Percentiles rank a stretch among this genome's conserved stretches.
These are phyloP conservation scores for Erannis defoliaria DNA, from an alignment of 2,888 invertebrate species.

Conservation along the genomic window DNA sequence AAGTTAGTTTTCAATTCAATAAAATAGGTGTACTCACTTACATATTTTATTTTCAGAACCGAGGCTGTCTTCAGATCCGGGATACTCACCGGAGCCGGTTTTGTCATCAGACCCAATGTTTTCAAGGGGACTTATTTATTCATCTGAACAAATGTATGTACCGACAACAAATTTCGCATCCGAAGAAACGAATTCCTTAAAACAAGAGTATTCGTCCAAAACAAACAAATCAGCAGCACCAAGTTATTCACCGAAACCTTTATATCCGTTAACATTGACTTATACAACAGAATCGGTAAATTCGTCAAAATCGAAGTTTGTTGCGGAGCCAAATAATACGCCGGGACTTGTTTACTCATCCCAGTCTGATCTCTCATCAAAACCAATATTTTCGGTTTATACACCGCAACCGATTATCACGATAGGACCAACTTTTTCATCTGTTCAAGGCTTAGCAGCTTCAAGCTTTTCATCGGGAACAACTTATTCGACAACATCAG, in stretches of 20 bases:
- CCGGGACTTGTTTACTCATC: neutral
- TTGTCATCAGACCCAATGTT: neutral
- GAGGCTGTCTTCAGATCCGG: neutral
- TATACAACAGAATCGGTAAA: neutral
- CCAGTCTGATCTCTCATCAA: neutral
- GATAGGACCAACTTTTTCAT: neutral
- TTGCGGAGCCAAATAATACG: neutral
- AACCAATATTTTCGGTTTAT: neutral
- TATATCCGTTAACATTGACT: neutral
- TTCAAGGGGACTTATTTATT: slow-evolving; percentile 7
- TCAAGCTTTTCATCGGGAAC: neutral
- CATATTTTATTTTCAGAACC: neutral
- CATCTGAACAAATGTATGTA: neutral
- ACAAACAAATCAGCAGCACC: neutral
- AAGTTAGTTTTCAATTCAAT: too few species aligned
- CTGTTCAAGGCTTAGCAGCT: neutral
- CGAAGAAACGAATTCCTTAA: neutral
- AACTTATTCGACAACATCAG: neutral
- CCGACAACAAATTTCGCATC: neutral
- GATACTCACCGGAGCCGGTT: neutral
- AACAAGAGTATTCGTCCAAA: neutral
- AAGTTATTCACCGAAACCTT: neutral
- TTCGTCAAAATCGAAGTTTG: neutral
- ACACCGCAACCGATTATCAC: slow-evolving; percentile 1
- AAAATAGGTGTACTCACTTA: neutral